phyloP scores from a whole-genome alignment of 1,140 invertebrate genomes.

The Lepidurus apus region DNA sequence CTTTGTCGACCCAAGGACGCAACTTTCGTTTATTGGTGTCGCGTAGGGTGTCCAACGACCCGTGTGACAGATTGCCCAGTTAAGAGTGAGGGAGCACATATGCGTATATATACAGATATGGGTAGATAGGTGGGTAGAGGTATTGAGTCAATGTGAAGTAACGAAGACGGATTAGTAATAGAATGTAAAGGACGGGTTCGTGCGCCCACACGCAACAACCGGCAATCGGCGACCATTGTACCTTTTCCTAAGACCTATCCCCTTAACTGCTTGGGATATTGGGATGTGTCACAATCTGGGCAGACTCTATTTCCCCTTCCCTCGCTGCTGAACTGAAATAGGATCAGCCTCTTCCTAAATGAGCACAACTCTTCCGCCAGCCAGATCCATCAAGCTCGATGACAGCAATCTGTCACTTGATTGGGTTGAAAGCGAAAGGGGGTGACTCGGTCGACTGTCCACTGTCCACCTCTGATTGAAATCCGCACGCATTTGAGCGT shows the following conservation, averaged over 20 bases:
- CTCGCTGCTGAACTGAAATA: neutral
- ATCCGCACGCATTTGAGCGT: constrained; percentile 5
- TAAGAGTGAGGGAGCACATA: too few relatives aligned
- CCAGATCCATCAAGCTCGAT: neutral
- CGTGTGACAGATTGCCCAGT: too few relatives aligned
- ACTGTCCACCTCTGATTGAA: neutral
- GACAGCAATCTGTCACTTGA: neutral
- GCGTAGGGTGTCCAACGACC: too few relatives aligned
- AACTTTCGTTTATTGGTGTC: too few relatives aligned
- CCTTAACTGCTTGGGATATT: neutral
- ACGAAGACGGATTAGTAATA: neutral
- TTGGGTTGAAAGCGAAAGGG: neutral
- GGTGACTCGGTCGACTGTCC: neutral
- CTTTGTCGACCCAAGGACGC: too few relatives aligned
- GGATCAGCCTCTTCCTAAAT: neutral
- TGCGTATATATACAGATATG: too few relatives aligned
- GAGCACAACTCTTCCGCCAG: neutral
- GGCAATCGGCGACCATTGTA: neutral
- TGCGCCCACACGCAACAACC: neutral
- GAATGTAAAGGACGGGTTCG: neutral
- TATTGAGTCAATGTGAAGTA: neutral
- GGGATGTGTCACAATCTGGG: neutral
- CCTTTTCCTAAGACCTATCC: neutral
- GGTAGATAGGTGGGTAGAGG: too few relatives aligned
- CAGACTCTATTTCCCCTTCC: neutral